Evolutionary conservation across 2,797 vertebrate species (phyloP).

Genomic region (Otolemur crassicaudatus): DNA sequence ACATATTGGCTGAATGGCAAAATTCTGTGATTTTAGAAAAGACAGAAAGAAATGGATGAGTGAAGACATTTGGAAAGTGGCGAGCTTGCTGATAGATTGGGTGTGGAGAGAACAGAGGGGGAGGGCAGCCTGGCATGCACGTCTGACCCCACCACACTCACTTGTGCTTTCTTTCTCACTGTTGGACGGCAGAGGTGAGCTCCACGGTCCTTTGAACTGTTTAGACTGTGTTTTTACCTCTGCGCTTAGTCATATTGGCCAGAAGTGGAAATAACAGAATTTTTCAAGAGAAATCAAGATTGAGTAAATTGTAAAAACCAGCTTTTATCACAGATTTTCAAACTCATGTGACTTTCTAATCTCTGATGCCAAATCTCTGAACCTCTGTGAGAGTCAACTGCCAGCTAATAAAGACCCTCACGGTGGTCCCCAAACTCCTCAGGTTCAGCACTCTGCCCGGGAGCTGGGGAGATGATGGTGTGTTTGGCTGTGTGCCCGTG

Average conservation of each 20-base stretch:
- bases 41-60: neutral
- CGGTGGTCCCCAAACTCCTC: neutral
- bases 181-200: neutral
- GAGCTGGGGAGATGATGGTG: neutral
- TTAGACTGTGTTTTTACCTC: conserved; percentile 23
- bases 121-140: neutral
- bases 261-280: conserved; percentile 66
- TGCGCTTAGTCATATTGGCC: conserved; percentile 62
- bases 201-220: neutral
- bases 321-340: conserved; percentile 35
- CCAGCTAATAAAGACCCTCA: neutral
- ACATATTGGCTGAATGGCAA: neutral
- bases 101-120: neutral
- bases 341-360: conserved; percentile 11
- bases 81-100: neutral
- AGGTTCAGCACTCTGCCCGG: neutral
- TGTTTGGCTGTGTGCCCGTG: neutral
- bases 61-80: neutral
- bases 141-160: rapidly evolving
- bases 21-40: neutral
- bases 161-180: neutral
- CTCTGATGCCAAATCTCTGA: conserved; percentile 11
- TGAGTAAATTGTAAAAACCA: conserved; percentile 67
- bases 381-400: neutral
- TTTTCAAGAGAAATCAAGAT: conserved; percentile 70